Base-by-base conservation (phyloP, 2,797 vertebrate species). In the Cryptoprocta ferox region DNA sequence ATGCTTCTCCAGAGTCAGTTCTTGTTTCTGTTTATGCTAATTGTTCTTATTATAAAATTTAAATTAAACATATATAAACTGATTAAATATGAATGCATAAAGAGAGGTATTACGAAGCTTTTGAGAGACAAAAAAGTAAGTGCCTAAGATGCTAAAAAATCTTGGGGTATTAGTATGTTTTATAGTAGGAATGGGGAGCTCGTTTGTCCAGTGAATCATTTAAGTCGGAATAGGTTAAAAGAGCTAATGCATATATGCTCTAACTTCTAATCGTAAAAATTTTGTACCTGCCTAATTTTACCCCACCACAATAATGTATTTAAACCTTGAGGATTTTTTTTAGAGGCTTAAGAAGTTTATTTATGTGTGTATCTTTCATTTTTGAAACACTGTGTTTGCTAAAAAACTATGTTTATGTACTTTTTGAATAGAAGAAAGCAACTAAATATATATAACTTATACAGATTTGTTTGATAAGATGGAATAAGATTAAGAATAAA, bases 391-490 rank as follows among this genome's bases (percentile, higher is more conserved):
- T 78, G 9, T 87, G 13, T 93, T 95, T 93, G 53, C 45, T 89
- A 97, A 90, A 94, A 92, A 61, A 66, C 78, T 61, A 0, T 59
- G 73, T 94, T 76, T 73, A 37, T 0, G 15, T 76, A 68, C 90
- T 82, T 26, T 95, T 95, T 97, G 71, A 82, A 18, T 89, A 92
- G 59, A 93, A 91, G 53, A 95, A 95, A 88, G 66, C 53, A 89
- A n/a, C 53, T 90, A 81, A 92, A 35, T 88, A 39, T 85, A 28
- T 48, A 35, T 66, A 7, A 18, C 30, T 92, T 94, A 80, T 80
- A 65, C 14, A 88, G 30, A 81, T 96, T 93, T 88, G 42, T 42
- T 76, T 70, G 85, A 42, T 75, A 76, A 83, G 8, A 71, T 95
- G 32, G n/a, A 65, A 79, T 87, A 45, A 92, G 37, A n/a, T 73